A percentile compares a stretch with the other conserved stretches of the same genome.
phyloP scores from a whole-genome alignment of 2,888 invertebrate genomes.

The Nesidiocoris tenuis region DNA sequence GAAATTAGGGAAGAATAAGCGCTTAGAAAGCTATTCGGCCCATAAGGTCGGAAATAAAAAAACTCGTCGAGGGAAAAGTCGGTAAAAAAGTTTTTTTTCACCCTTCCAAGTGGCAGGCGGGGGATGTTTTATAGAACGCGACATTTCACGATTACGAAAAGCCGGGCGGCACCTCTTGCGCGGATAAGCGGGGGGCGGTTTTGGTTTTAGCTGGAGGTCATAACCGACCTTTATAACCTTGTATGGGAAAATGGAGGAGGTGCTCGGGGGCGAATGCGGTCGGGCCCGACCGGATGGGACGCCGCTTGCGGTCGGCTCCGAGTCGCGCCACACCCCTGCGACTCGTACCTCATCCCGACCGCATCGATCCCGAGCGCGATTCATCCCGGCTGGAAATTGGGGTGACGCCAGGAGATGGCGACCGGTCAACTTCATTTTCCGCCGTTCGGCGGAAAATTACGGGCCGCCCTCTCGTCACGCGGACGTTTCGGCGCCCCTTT shows the following conservation, averaged over 20 bases:
- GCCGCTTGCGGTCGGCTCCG: not conserved
- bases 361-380: too few species aligned
- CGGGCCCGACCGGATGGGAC: not conserved
- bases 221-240: not conserved
- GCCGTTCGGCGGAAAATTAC: not conserved
- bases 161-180: not conserved
- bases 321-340: not conserved
- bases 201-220: not conserved
- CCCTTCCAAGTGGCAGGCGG: not conserved
- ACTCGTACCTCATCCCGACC: too few species aligned
- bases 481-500: too few species aligned
- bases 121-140: not conserved
- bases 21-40: not conserved
- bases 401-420: not conserved
- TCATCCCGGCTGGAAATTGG: not conserved
- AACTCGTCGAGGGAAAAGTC: not conserved
- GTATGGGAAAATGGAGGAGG: not conserved
- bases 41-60: not conserved
- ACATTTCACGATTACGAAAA: not conserved
- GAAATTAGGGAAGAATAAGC: not conserved
- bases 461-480: not conserved
- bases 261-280: not conserved
- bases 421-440: not conserved
- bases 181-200: not conserved
- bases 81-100: not conserved